A percentile compares a stretch with the other conserved stretches of the same genome.
Evolutionary conservation across 2,113 vertebrate genomes (phyloP).

Genomic region (Patagioenas fasciata): DNA sequence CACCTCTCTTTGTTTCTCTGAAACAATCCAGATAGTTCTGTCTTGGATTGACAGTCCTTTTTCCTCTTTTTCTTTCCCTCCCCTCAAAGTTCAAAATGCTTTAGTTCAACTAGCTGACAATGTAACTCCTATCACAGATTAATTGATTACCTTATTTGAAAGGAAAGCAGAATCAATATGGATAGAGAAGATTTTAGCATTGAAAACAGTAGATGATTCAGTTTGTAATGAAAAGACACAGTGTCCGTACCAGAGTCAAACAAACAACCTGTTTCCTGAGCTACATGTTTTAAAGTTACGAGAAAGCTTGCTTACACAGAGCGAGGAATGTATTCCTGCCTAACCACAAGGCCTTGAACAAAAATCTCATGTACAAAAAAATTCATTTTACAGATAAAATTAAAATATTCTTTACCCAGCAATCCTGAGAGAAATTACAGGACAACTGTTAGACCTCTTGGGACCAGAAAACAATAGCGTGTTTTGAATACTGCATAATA

Average conservation of each 20-base stretch:
- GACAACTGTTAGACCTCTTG: background rate
- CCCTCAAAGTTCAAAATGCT: background rate
- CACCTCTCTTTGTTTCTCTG: background rate
- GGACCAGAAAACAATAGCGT: background rate
- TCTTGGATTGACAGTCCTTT: background rate
- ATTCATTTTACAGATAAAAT: background rate
- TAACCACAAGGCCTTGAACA: background rate
- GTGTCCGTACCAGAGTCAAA: background rate
- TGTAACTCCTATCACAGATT: background rate
- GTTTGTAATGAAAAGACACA: background rate
- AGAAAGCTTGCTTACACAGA: background rate
- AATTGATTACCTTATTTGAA: slow-evolving; percentile 1
- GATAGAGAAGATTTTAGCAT: background rate
- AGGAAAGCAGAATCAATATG: background rate
- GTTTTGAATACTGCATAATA: background rate
- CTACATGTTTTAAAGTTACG: background rate
- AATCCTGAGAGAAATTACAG: background rate
- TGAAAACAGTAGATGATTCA: background rate
- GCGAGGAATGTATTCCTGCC: background rate
- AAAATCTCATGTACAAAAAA: background rate
- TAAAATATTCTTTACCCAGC: background rate
- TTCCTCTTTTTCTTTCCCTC: background rate
- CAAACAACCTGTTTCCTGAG: slow-evolving; percentile 17
- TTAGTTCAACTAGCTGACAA: background rate
- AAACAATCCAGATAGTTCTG: background rate